Base-by-base conservation (phyloP, 1,140 invertebrate genomes). In the Nixonia krombeini region DNA sequence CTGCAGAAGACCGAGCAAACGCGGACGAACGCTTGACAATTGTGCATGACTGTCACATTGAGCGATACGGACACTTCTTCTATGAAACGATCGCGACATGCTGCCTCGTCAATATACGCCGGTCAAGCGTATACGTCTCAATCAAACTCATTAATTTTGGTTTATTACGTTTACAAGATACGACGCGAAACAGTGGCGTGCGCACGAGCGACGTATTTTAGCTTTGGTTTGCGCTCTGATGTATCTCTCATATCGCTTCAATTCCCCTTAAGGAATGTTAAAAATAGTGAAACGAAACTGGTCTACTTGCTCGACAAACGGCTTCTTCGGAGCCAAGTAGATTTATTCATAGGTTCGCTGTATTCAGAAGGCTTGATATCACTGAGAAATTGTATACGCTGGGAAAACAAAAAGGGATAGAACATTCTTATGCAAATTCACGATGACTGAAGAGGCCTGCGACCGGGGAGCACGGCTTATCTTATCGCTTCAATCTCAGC, bases 331-430 rank as follows among this genome's bases (percentile, higher is more conserved):
- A 53, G 31, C 57, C 38, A 58, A 63, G 58, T 55, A 69, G 62
- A 63, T 69, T 69, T 69, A 69, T 69, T 69, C 66, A 69, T 69
- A 69, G 66, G 58, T 69, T 58, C 62, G 66, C 62, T 69, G 62
- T 62, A 68, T 68, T 68, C 58, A 68, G 59, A 67, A 45, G 64
- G 55, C 37, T 67, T 67, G 64, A 67, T 52, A 68, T 68, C 61
- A 68, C 55, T 56, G 61, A 57, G 61, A 68, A 68, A 68, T 62
- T 68, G 56, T 68, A 68, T 68, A 68, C 12, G 6, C 33, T 40
- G 13, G 4, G 33, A 37, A 37, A 37, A 37, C 33, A 37, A 37
- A 37, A 37, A 21, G 1, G 15, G 9, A 6, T n/a, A 0, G 12
- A n/a, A 28, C 17, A 10, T 25, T 42, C 40, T 23, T 42, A 23